These are phyloP conservation scores for Ia io DNA, from an alignment of 2,113 vertebrate genomes.

Conservation along the genomic window DNA sequence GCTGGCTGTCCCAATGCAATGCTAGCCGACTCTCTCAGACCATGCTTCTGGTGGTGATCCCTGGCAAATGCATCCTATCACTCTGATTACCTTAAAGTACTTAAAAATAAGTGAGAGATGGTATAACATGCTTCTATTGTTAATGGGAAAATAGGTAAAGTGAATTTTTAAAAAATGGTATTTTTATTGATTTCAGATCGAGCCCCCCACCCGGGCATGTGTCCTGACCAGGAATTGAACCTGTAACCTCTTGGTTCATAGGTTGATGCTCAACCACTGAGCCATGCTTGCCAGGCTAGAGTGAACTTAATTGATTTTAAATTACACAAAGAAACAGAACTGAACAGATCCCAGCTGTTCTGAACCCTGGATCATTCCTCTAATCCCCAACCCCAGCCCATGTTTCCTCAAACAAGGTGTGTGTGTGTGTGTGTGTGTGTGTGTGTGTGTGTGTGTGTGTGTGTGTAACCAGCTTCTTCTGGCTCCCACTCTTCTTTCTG, in stretches of 20 bases:
- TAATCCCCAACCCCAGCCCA: background rate
- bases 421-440: background rate
- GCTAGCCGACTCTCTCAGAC: background rate
- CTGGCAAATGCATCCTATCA: accelerated
- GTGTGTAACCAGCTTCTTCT: background rate
- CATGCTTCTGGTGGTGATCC: background rate
- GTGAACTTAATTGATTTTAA: background rate
- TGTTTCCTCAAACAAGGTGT: background rate
- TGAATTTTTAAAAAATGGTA: background rate
- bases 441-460: background rate
- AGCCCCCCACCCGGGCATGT: no score
- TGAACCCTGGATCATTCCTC: background rate
- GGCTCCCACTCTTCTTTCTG: background rate
- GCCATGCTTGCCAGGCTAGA: no score
- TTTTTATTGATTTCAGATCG: background rate
- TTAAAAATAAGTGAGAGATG: background rate
- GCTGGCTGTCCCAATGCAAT: accelerated
- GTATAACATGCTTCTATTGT: background rate
- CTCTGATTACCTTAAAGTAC: background rate
- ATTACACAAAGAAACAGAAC: background rate
- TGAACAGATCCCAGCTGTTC: background rate
- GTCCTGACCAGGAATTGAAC: no score
- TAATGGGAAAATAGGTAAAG: background rate
- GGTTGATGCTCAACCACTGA: no score
- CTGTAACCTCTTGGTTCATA: no score